Percentiles rank a stretch among this genome's conserved stretches.
These are phyloP conservation scores for Jacana jacana DNA, from an alignment of 2,113 vertebrate genomes.

Conservation along the genomic window DNA sequence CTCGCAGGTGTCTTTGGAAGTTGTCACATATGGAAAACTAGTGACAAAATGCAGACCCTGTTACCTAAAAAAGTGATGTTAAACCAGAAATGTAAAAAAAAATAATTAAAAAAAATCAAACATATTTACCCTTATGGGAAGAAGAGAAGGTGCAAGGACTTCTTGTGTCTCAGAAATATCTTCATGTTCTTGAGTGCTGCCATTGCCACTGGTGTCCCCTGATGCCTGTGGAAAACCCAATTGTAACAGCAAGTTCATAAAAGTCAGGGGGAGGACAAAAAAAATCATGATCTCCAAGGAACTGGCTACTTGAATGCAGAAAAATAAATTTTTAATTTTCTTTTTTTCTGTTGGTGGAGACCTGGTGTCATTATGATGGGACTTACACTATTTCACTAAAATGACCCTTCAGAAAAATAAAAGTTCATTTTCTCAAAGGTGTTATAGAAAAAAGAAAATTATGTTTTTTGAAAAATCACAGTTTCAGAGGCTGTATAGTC, in stretches of 20 bases:
- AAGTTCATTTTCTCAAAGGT: background rate
- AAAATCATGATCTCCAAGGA: background rate
- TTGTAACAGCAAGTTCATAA: background rate
- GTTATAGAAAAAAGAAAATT: background rate
- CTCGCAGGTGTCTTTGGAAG: background rate
- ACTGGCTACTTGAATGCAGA: background rate
- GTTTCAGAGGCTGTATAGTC: background rate
- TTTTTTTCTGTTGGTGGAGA: background rate
- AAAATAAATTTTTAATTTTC: background rate
- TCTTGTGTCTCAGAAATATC: constrained; percentile 64
- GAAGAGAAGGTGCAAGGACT: constrained; percentile 52
- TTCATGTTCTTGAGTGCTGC: constrained; percentile 73
- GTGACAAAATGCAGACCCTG: background rate
- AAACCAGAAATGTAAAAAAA: background rate
- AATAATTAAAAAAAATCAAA: background rate
- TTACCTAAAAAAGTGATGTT: background rate
- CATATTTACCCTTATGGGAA: constrained; percentile 34
- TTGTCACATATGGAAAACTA: background rate
- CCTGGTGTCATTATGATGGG: background rate
- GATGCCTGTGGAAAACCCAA: constrained; percentile 81
- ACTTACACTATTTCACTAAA: background rate
- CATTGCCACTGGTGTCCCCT: constrained; percentile 85
- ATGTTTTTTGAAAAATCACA: background rate
- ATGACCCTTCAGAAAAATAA: background rate
- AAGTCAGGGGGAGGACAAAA: background rate